These are phyloP conservation scores for Todiramphus chloris DNA, from an alignment of 2,113 vertebrate species.

Conservation along the genomic window DNA sequence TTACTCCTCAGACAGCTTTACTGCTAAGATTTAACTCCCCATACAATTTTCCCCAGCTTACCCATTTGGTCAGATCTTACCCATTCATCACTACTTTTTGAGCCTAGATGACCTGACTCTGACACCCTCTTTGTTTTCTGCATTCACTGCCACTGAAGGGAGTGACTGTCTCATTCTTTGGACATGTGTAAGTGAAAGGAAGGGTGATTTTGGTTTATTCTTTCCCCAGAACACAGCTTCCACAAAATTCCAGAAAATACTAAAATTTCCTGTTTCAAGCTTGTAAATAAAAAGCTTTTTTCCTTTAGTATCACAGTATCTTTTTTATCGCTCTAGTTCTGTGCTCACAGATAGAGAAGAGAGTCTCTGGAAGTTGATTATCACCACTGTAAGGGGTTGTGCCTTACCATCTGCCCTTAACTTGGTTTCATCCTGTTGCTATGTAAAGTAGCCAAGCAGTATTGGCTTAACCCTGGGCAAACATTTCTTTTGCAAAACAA, in stretches of 20 bases:
- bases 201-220: background rate
- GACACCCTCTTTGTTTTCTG: background rate
- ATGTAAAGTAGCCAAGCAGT: background rate
- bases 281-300: background rate
- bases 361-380: background rate
- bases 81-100: background rate
- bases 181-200: background rate
- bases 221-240: background rate
- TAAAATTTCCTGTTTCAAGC: background rate
- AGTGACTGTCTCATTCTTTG: background rate
- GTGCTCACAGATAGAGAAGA: background rate
- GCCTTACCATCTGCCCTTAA: background rate
- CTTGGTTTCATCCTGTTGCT: background rate
- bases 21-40: background rate
- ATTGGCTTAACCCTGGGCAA: background rate
- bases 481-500: background rate
- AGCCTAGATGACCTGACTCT: background rate
- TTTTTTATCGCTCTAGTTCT: background rate
- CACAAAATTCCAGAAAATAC: background rate
- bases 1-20: background rate
- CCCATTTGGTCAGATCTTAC: too few species aligned
- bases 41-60: background rate
- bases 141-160: background rate
- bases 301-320: background rate
- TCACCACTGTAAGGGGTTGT: background rate